Percentiles rank a stretch among this genome's conserved stretches.
Evolutionary conservation across 2,113 vertebrate species (phyloP).

Genomic region (human (Homo sapiens)): DNA sequence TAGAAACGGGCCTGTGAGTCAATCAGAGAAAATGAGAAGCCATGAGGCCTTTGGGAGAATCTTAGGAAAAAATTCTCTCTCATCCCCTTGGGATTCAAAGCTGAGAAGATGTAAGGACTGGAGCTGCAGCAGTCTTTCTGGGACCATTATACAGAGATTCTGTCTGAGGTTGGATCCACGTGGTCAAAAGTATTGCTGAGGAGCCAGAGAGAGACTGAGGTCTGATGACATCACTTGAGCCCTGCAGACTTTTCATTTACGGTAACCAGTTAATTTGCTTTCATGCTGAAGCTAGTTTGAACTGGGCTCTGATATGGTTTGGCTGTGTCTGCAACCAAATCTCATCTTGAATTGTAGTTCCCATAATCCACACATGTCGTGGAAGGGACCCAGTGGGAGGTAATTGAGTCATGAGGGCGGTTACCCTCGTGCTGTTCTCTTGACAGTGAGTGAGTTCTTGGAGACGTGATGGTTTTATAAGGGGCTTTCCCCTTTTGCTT

Average conservation of each 20-base stretch:
- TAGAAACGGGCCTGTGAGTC: neutral
- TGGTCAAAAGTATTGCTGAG: neutral
- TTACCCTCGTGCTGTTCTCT: no score
- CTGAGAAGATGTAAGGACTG: neutral
- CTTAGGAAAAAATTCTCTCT: neutral
- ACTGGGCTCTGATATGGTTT: no score
- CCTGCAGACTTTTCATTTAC: neutral
- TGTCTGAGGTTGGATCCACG: neutral
- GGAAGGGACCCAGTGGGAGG: no score
- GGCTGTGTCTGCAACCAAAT: no score
- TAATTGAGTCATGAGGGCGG: no score
- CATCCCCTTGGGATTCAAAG: neutral
- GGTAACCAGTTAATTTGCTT: neutral
- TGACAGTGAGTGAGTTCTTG: no score
- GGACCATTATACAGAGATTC: neutral
- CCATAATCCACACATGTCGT: no score
- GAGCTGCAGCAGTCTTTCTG: neutral
- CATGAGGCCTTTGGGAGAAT: neutral
- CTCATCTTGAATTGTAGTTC: no score
- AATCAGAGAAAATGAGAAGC: neutral
- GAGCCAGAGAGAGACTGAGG: neutral
- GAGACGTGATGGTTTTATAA: no score
- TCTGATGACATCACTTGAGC: neutral
- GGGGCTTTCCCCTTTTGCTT: no score
- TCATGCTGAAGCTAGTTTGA: neutral